Base-by-base conservation (phyloP, 2,888 invertebrate species). In the Fragum fragum region DNA sequence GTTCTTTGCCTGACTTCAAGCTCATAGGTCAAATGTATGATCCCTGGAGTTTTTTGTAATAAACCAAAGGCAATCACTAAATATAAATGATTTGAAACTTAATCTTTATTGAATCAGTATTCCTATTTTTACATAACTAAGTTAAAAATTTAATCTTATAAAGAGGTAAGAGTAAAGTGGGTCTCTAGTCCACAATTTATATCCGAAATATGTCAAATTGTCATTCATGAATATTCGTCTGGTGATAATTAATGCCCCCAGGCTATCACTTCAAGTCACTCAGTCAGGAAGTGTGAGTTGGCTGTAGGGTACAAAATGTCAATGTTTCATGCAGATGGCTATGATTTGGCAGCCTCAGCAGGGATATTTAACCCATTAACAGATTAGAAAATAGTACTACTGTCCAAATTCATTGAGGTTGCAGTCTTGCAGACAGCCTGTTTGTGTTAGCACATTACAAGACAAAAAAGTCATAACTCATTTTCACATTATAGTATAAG, bases 151-250 rank as follows among this genome's bases (percentile, higher is more conserved):
- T 21, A 52, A 52, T 52, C 52, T n/a, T 21, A n/a, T 52, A 21
- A 52, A 7, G 52, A 7, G 47, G 3, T 18, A 47, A 47, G 47
- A 3, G 47, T 47, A 9, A 47, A 47, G 2, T 47, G 14, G 47
- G 47, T 47, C 47, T 47, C 47, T 47, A 47, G 47, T 47, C 47
- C 47, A 47, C 47, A 47, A 47, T 47, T 47, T 47, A 47, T 47
- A 47, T 47, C 47, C 14, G 47, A 36, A 16, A 61, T 66, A 66
- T 66, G 66, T 66, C 66, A 42, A 42, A 14, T 42, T 66, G 66
- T 66, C 66, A 66, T 66, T 66, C 66, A 66, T 66, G 42, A 66
- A 66, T 39, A 66, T 66, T 39, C 66, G 42, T 36, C 1, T 61
- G n/a, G 61, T 61, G 29, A 7, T 29, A 7, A 14, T 61, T 29